phyloP scores from a whole-genome alignment of 1,140 invertebrate species.

The Diabrotica undecimpunctata region DNA sequence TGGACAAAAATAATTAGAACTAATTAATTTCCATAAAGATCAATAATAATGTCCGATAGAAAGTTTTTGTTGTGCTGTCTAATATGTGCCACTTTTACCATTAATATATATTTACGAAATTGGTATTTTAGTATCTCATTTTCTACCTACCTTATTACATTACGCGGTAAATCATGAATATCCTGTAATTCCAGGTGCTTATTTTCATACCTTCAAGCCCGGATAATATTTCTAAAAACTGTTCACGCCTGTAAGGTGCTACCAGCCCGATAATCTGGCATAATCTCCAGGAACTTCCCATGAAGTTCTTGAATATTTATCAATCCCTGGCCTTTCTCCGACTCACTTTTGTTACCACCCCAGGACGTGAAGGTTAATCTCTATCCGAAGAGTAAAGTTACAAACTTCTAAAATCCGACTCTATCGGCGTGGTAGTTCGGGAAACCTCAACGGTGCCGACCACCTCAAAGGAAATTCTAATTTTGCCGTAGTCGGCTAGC shows the following conservation, averaged over 20 bases:
- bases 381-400: background rate
- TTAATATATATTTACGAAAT: too few species aligned
- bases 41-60: too few species aligned
- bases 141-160: too few species aligned
- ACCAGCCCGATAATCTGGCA: background rate
- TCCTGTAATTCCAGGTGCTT: too few species aligned
- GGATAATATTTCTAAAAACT: too few species aligned
- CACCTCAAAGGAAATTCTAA: background rate
- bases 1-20: too few species aligned
- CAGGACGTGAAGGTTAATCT: background rate
- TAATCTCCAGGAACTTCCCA: background rate
- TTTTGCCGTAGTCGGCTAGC: background rate
- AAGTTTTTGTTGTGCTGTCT: too few species aligned
- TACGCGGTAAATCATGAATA: too few species aligned
- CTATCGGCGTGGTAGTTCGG: background rate
- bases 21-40: too few species aligned
- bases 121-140: too few species aligned
- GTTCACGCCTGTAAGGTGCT: background rate
- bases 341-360: background rate
- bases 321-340: background rate
- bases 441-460: background rate
- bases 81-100: too few species aligned
- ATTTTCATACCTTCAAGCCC: too few species aligned
- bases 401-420: slow-evolving; percentile 2
- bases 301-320: background rate